These are phyloP conservation scores for Chrysolina haemoptera DNA, from an alignment of 2,888 invertebrate species.

Conservation along the genomic window DNA sequence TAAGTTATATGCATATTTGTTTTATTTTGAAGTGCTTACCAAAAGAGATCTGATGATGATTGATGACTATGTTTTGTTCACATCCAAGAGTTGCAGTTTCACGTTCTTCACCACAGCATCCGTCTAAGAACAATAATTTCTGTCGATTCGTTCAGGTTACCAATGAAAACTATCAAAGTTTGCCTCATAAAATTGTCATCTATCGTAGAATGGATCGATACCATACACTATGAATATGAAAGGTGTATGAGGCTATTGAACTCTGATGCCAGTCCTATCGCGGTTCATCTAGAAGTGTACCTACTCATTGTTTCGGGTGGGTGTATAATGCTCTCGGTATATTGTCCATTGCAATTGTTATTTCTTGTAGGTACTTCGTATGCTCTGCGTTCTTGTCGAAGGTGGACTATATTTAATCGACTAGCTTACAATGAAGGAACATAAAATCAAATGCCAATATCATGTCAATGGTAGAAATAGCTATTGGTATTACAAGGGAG, in stretches of 20 bases:
- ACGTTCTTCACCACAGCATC: not conserved
- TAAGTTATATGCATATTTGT: too few species aligned
- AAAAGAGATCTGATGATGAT: too few species aligned
- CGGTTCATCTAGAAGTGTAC: conserved; percentile 21
- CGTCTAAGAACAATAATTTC: not conserved
- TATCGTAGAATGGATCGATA: conserved; percentile 18
- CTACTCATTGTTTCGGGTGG: conserved; percentile 31
- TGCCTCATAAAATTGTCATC: conserved; percentile 28
- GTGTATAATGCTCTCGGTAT: conserved; percentile 27
- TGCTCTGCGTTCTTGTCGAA: not conserved
- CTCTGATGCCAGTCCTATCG: conserved; percentile 33
- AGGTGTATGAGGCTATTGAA: conserved; percentile 56
- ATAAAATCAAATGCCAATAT: too few species aligned
- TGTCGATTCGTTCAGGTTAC: not conserved
- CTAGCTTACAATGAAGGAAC: too few species aligned
- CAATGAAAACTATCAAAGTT: not conserved
- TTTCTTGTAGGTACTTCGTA: not conserved
- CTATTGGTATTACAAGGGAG: too few species aligned
- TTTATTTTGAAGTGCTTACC: too few species aligned
- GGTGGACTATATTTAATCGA: not conserved
- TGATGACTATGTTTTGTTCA: not conserved
- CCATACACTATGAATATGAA: conserved; percentile 41
- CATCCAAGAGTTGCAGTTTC: not conserved
- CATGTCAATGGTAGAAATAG: too few species aligned
- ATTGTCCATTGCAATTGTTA: conserved; percentile 3